Conservation (phyloP, 2,888 invertebrate species). For the Hirtodrosophila alboralis region DNA sequence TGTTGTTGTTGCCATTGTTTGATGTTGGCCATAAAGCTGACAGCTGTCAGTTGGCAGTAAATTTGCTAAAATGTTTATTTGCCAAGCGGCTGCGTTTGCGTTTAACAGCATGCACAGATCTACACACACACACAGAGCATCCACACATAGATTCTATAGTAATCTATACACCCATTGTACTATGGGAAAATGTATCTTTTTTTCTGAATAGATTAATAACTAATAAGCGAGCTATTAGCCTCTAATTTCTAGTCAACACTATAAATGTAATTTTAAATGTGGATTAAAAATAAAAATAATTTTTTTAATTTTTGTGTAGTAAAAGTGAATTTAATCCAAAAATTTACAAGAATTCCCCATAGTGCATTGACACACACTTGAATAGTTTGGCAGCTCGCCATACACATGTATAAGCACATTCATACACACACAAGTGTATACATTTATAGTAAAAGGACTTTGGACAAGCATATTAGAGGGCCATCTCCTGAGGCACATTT, state of each 20-base stretch:
- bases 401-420: slow-evolving; percentile 49
- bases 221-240: too few species aligned
- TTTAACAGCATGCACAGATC: slow-evolving; percentile 62
- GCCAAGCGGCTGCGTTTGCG: slow-evolving; percentile 77
- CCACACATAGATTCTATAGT: slow-evolving; percentile 13
- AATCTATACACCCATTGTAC: too few species aligned
- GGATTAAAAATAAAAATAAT: too few species aligned
- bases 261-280: too few species aligned
- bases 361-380: slow-evolving; percentile 43
- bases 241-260: too few species aligned
- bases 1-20: slow-evolving; percentile 62
- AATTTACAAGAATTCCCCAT: too few species aligned
- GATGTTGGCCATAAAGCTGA: slow-evolving; percentile 80
- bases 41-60: slow-evolving; percentile 81
- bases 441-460: slow-evolving; percentile 12
- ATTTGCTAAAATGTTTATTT: slow-evolving; percentile 80
- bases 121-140: slow-evolving; percentile 31
- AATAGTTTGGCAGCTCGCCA: slow-evolving; percentile 51
- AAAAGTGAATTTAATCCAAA: too few species aligned
- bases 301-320: too few species aligned
- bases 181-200: too few species aligned
- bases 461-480: slow-evolving; percentile 22
- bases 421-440: slow-evolving; percentile 25
- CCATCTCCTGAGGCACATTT: slow-evolving; percentile 47
- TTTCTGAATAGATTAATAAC: too few species aligned